Percentiles rank a stretch among this genome's conserved stretches.
These are phyloP conservation scores for Drosophila paulistorum DNA, from an alignment of 1,140 invertebrate genomes.

Conservation along the genomic window DNA sequence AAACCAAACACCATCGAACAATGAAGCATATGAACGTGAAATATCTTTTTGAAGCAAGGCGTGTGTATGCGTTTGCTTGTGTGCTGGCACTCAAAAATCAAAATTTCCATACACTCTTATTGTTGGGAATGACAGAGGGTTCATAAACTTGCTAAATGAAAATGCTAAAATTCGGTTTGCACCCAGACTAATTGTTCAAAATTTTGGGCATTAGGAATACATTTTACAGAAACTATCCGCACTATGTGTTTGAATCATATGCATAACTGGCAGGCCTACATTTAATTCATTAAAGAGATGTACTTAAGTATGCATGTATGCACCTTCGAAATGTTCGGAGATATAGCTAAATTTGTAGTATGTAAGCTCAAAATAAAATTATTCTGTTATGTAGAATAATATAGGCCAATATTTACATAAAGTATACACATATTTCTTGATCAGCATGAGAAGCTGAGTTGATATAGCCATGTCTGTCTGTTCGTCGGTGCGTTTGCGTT, in stretches of 20 bases:
- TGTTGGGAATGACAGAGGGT: slow-evolving; percentile 31
- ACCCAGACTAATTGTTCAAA: slow-evolving; percentile 52
- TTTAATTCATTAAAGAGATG: no score
- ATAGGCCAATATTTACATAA: no score
- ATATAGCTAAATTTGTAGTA: no score
- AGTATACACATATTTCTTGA: no score
- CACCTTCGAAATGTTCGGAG: no score
- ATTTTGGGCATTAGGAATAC: slow-evolving; percentile 54
- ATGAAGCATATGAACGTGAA: slow-evolving; percentile 40
- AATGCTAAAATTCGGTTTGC: slow-evolving; percentile 42
- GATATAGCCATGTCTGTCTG: no score
- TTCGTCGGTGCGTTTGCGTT: no score
- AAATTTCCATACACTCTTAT: slow-evolving; percentile 47
- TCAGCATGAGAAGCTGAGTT: no score
- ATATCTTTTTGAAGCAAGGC: not conserved
- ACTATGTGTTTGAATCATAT: slow-evolving; percentile 44
- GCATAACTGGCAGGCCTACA: slow-evolving; percentile 14
- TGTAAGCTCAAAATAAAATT: no score
- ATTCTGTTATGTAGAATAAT: no score
- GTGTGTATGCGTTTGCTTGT: not conserved
- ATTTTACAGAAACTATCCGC: slow-evolving; percentile 31
- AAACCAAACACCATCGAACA: slow-evolving; percentile 32
- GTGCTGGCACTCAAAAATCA: slow-evolving; percentile 48
- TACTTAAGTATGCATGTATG: no score
- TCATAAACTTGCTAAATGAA: slow-evolving; percentile 74